Evolutionary conservation across 2,888 invertebrate genomes (phyloP), one percentile per base, ranked within the genome.

Genomic region (Cryptophagus acutangulus): DNA sequence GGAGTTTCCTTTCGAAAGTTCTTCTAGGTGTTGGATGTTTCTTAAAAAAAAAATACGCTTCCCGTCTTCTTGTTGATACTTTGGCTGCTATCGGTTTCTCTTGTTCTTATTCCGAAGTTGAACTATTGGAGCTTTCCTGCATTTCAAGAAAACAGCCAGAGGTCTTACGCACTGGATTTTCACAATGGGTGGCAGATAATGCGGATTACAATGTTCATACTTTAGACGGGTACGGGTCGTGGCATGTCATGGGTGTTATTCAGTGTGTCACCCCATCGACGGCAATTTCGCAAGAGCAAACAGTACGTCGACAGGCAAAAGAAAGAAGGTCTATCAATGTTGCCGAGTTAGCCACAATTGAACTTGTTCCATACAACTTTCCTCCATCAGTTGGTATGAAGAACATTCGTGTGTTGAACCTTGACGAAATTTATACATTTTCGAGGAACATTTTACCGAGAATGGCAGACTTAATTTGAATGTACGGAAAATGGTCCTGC

Each of bases 1-100:
- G 29, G 41, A 45, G 48, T 18, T 54, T 54, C 38, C 14, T 44
- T 8, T 51, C 48, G 14, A n/a, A 45, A 17, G 8, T 49, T 6
- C 48, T 38, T 15, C 25, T 46, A 12, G 46, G 41, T 36, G 28
- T 46, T 15, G 38, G 41, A 26, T 42, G 37, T 28, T 50, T 51
- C 46, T 30, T 55, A 25, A 41, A 51, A 35, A 39, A 52, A 40
- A 57, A 54, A 40, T 54, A 38, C 43, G 56, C 52, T 17, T 57
- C 55, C 13, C 36, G 36, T 33, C 34, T 34, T 18, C 33, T 55
- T n/a, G 25, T 56, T 10, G 41, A 57, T 36, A 25, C 41, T 3
- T 25, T 56, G 25, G 45, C 49, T 15, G n/a, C n/a, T n/a, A n/a
- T n/a, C n/a, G n/a, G n/a, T n/a, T n/a, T n/a, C n/a, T n/a, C n/a